Evolutionary conservation across 2,113 vertebrate species (phyloP).

Genomic region (Bubo scandiacus): DNA sequence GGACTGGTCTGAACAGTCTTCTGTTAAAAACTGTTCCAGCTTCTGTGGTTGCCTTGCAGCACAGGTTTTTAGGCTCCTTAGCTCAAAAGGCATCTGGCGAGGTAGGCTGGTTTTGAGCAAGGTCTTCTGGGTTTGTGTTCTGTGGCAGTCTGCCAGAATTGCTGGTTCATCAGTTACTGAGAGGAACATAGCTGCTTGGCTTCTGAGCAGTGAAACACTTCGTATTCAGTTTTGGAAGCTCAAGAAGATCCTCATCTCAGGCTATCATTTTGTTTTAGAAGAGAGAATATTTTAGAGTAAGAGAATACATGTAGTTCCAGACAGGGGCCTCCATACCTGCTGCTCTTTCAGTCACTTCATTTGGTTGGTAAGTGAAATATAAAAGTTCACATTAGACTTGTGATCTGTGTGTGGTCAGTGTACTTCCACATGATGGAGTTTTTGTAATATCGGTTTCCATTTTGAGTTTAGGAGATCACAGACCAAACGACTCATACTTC

Average conservation of each 20-base stretch:
- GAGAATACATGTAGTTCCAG: not conserved
- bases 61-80: slow-evolving; percentile 42
- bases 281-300: not conserved
- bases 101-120: slow-evolving; percentile 30
- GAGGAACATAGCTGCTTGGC: not conserved
- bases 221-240: not conserved
- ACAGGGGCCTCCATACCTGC: not conserved
- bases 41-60: slow-evolving; percentile 59
- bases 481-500: not conserved
- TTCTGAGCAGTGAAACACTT: not conserved
- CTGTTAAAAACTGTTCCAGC: slow-evolving; percentile 18
- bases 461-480: not conserved
- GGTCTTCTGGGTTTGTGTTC: slow-evolving; percentile 12
- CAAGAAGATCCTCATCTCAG: not conserved
- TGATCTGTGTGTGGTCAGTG: not conserved
- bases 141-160: slow-evolving; percentile 25
- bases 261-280: not conserved
- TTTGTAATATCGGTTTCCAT: not conserved
- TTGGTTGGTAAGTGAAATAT: not conserved
- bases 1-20: slow-evolving; percentile 46
- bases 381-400: not conserved
- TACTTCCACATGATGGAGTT: not conserved
- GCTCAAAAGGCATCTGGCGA: slow-evolving; percentile 3
- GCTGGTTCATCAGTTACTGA: not conserved
- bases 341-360: not conserved